A percentile compares a stretch with the other conserved stretches of the same genome.
These are phyloP conservation scores for Artibeus jamaicensis DNA, from an alignment of 2,797 vertebrate genomes.

Conservation along the genomic window DNA sequence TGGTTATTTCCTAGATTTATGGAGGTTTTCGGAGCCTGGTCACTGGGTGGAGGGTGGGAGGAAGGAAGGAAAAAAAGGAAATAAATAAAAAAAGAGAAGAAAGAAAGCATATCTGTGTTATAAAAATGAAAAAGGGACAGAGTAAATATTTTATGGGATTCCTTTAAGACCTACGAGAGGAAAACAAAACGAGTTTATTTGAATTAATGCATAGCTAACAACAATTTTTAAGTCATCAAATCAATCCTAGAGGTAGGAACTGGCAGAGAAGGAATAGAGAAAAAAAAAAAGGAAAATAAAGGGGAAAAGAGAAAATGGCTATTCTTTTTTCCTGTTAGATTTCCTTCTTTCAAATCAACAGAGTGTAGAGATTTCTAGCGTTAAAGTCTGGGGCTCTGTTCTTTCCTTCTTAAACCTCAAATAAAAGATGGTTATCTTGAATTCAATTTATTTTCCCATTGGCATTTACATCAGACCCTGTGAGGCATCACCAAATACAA, in stretches of 20 bases:
- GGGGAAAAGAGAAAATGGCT: neutral
- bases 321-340: neutral
- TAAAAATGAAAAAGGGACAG: neutral
- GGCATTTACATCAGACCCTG: constrained; percentile 49
- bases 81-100: neutral
- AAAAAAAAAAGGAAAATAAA: neutral
- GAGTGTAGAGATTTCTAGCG: neutral
- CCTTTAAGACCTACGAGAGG: neutral
- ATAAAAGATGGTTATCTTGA: constrained; percentile 27
- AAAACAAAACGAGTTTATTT: neutral
- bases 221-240: neutral
- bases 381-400: neutral
- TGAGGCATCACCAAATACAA: neutral
- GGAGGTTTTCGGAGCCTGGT: neutral
- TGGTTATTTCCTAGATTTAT: neutral
- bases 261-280: neutral
- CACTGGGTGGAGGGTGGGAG: neutral
- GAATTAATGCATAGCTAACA: neutral
- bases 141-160: neutral
- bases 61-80: neutral
- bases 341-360: neutral
- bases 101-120: neutral
- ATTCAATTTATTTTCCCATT: constrained; percentile 47
- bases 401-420: neutral
- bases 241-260: neutral